Evolutionary conservation across 2,888 invertebrate species (phyloP).

Genomic region (Drosophila subquinaria): DNA sequence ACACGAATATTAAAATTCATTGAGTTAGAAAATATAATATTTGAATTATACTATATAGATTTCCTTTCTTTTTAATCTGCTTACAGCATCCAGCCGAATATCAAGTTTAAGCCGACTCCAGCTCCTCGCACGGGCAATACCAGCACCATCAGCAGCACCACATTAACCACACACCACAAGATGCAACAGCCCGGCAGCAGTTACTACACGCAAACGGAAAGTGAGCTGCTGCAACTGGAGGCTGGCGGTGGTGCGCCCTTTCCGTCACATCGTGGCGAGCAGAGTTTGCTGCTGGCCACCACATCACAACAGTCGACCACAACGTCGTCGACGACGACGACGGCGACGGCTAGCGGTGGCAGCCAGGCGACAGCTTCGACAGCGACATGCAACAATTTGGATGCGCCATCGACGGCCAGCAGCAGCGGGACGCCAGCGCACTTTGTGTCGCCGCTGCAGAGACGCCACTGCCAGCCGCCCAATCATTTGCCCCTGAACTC

Average conservation of each 20-base stretch:
- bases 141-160: constrained; percentile 3
- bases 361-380: constrained; percentile 36
- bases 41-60: not conserved
- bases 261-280: constrained; percentile 62
- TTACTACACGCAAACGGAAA: constrained; percentile 85
- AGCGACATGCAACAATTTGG: constrained; percentile 63
- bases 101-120: constrained; percentile 58
- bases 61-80: not conserved
- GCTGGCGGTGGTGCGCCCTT: constrained; percentile 73
- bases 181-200: constrained; percentile 83
- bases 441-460: constrained; percentile 84
- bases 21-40: too few relatives aligned
- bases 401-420: constrained; percentile 65
- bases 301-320: constrained; percentile 34
- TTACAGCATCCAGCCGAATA: constrained; percentile 18
- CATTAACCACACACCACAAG: constrained; percentile 50
- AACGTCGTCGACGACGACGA: not conserved
- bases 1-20: too few relatives aligned
- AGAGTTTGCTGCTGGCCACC: constrained; percentile 42
- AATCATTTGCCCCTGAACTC: constrained; percentile 83
- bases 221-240: constrained; percentile 84
- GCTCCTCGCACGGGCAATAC: constrained; percentile 39
- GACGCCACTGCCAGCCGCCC: constrained; percentile 83
- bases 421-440: constrained; percentile 77
- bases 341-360: constrained; percentile 46